Conservation (phyloP, 2,113 vertebrate genomes). For the Ancistrus triradiatus region DNA sequence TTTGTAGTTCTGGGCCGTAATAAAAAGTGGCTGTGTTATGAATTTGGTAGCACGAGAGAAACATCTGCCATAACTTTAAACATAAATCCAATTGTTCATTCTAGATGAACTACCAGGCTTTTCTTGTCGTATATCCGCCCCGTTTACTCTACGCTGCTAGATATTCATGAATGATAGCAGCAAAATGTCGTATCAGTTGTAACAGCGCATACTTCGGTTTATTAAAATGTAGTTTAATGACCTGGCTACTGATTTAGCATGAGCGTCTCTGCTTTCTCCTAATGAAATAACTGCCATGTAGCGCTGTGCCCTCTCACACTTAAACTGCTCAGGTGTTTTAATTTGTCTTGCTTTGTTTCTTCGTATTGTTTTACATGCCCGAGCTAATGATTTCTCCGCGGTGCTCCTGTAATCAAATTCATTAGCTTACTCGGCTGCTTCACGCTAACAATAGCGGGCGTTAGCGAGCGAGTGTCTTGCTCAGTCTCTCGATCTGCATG, state of each 20-base stretch:
- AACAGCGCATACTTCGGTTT: slow-evolving; percentile 6
- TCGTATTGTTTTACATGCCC: slow-evolving; percentile 69
- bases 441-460: slow-evolving; percentile 67
- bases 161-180: slow-evolving; percentile 14
- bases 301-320: slow-evolving; percentile 59
- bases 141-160: background rate
- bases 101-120: background rate
- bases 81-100: background rate
- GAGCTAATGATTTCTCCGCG: slow-evolving; percentile 83
- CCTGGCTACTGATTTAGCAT: slow-evolving; percentile 69
- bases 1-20: too few species aligned
- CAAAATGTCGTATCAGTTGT: background rate
- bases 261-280: slow-evolving; percentile 47
- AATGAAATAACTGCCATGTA: slow-evolving; percentile 61
- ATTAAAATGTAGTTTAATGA: slow-evolving; percentile 61
- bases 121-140: background rate
- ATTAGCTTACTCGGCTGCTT: slow-evolving; percentile 77
- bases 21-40: too few species aligned
- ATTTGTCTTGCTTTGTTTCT: slow-evolving; percentile 72
- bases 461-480: slow-evolving; percentile 34
- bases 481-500: slow-evolving; percentile 17
- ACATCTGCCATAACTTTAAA: slow-evolving; percentile 21
- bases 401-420: slow-evolving; percentile 83
- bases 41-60: slow-evolving; percentile 26
- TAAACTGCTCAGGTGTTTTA: slow-evolving; percentile 70